Percentiles rank a stretch among this genome's conserved stretches.
phyloP scores from a whole-genome alignment of 2,797 vertebrate genomes.

The Erethizon dorsatum region DNA sequence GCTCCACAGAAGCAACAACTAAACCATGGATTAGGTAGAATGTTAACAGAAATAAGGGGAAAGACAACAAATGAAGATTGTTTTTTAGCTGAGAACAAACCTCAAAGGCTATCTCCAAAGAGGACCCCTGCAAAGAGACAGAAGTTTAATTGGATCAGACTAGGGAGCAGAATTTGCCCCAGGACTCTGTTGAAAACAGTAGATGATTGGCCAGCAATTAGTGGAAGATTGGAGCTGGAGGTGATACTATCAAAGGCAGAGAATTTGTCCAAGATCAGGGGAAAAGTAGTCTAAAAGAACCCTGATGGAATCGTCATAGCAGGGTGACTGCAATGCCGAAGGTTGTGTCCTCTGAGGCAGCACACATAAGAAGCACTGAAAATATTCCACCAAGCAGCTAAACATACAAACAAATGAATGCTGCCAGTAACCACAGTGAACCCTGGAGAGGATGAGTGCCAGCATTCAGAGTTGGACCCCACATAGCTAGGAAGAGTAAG shows the following conservation, averaged over 20 bases:
- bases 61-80: neutral
- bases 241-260: neutral
- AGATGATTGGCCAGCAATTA: slow-evolving; percentile 42
- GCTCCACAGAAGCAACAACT: neutral
- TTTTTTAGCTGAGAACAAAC: neutral
- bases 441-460: neutral
- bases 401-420: neutral
- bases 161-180: neutral
- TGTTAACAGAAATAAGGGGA: neutral
- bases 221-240: neutral
- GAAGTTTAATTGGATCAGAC: slow-evolving; percentile 40
- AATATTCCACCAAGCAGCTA: neutral
- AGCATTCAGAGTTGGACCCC: neutral
- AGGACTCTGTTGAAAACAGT: slow-evolving; percentile 61
- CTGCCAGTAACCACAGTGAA: neutral
- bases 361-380: neutral
- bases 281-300: neutral
- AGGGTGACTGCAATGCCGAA: neutral
- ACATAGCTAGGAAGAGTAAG: neutral
- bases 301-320: neutral
- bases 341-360: neutral
- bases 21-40: slow-evolving; percentile 2
- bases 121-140: neutral
- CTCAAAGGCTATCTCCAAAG: slow-evolving; percentile 61
- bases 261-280: neutral